Evolutionary conservation across 2,113 vertebrate genomes (phyloP).

Genomic region (Eulemur macaco): DNA sequence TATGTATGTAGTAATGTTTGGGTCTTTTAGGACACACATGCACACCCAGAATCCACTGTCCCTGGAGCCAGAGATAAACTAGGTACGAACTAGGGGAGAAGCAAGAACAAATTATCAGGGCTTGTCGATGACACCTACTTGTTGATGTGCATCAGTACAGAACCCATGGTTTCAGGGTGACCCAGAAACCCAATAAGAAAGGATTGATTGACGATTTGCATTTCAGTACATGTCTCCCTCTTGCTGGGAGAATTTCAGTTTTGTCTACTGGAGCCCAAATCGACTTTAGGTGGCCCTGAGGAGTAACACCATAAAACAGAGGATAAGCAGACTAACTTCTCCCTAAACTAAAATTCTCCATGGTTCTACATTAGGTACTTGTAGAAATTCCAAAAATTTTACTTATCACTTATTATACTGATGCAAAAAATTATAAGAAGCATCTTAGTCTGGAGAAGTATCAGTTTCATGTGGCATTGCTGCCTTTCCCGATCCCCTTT

Average conservation of each 20-base stretch:
- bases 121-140: background rate
- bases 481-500: background rate
- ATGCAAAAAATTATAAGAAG: background rate
- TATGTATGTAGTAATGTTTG: background rate
- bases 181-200: background rate
- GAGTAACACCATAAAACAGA: background rate
- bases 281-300: background rate
- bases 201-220: background rate
- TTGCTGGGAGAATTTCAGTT: background rate
- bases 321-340: background rate
- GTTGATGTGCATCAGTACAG: background rate
- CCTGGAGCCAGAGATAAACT: background rate
- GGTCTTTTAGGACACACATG: background rate
- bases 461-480: background rate
- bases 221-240: background rate
- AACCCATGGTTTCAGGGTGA: background rate
- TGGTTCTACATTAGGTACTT: background rate
- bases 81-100: background rate
- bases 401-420: background rate
- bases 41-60: background rate
- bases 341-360: background rate
- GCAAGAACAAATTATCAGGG: background rate
- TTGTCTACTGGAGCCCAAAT: background rate
- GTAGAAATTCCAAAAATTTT: background rate
- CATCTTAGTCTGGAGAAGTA: background rate